phyloP scores from a whole-genome alignment of 1,140 invertebrate genomes.

The Sarcophaga bullata region DNA sequence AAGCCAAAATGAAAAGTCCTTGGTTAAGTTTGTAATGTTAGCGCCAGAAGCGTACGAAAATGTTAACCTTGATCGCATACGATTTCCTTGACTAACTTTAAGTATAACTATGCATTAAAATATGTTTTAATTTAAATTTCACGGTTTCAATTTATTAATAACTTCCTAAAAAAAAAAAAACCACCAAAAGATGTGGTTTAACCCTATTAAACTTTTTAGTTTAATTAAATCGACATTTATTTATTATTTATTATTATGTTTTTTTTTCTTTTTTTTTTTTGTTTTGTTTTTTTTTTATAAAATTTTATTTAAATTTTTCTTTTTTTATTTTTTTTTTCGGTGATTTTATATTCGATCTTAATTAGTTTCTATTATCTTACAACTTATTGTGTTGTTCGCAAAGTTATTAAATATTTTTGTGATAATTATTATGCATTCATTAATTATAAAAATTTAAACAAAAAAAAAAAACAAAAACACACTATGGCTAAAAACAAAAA shows the following conservation, averaged over 20 bases:
- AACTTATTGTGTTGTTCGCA: conserved; percentile 51
- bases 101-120: not conserved
- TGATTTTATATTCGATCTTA: not conserved
- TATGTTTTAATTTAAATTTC: not conserved
- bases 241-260: not conserved
- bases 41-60: not conserved
- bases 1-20: not conserved
- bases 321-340: not conserved
- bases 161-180: not conserved
- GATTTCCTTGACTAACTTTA: not conserved
- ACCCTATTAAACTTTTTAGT: not conserved
- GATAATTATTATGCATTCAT: not conserved
- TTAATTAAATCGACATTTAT: not conserved
- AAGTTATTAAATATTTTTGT: conserved; percentile 1
- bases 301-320: conserved; percentile 2
- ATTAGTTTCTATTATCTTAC: conserved; percentile 57
- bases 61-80: not conserved
- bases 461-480: not conserved
- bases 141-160: not conserved
- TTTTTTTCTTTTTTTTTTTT: not conserved
- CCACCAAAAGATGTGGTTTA: not conserved
- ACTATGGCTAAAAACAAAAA: not conserved
- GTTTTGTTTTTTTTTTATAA: not conserved
- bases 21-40: not conserved
- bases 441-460: not conserved